Evolutionary conservation across 2,888 invertebrate species (phyloP).

Genomic region (Sphinx pinastri): DNA sequence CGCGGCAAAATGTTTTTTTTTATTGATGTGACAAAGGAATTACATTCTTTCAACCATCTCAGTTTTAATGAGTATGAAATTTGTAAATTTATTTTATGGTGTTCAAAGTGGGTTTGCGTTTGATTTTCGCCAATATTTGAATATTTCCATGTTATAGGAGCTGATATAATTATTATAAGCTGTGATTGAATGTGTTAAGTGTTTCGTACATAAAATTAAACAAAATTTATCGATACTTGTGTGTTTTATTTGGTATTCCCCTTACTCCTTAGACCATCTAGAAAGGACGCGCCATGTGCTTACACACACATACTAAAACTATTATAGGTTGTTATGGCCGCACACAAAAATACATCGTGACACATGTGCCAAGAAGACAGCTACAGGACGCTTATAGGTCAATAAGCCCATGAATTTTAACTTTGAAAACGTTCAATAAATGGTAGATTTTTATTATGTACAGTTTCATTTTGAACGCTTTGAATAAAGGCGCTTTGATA

Average conservation of each 20-base stretch:
- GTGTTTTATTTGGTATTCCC: background rate
- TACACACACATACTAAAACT: too few relatives aligned
- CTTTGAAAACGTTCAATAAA: too few relatives aligned
- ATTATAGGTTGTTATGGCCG: too few relatives aligned
- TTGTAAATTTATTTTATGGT: background rate
- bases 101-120: background rate
- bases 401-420: too few relatives aligned
- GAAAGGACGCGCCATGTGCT: too few relatives aligned
- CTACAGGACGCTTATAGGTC: too few relatives aligned
- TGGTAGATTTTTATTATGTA: too few relatives aligned
- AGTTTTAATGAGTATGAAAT: too few relatives aligned
- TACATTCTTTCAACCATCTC: background rate
- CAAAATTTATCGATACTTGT: conserved; percentile 12
- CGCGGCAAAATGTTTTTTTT: background rate
- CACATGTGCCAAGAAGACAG: too few relatives aligned
- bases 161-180: conserved; percentile 24
- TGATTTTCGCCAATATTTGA: conserved; percentile 11
- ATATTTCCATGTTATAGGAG: conserved; percentile 22
- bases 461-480: too few relatives aligned
- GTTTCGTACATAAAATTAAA: conserved; percentile 23
- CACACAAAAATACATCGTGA: too few relatives aligned
- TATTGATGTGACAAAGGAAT: background rate
- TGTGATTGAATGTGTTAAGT: conserved; percentile 24
- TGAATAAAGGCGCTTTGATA: too few relatives aligned
- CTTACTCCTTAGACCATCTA: background rate